Evolutionary conservation across 2,113 vertebrate genomes (phyloP), one percentile per base, ranked within the genome.

Genomic region (Tragelaphus scriptus): DNA sequence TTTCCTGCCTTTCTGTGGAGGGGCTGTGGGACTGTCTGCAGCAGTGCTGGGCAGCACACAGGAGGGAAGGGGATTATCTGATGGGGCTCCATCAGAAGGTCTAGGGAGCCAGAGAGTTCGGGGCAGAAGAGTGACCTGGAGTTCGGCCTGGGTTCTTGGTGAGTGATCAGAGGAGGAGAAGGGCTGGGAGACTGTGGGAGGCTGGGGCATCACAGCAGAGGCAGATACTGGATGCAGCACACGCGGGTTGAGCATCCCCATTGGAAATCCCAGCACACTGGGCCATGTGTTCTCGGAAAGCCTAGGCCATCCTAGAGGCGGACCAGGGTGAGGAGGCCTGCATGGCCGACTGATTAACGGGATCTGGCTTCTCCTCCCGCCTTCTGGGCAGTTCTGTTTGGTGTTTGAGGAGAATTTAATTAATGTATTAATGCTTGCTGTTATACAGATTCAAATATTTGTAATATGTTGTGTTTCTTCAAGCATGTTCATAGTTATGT

Each of bases 401-500:
- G 96, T 85, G 16, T 95, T 40, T 95, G 59, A 90, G 71, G 85
- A 89, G 79, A 93, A 90, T 89, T 93, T 97, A 93, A 95, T 94
- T n/a, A 55, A 53, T 91, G 11, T 44, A 61, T 68, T 86, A 87
- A 47, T 90, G 40, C 17, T n/a, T 71, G n/a, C 47, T 88, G 63
- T 14, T 44, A 2, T n/a, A 65, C 32, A 90, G 56, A 94, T 82
- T 65, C 30, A 84, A 49, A 51, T 63, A 65, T 85, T 95, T 85
- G 23, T 14, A 75, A 88, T 81, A 12, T 65, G 53, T 94, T 93
- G 11, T 94, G 75, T 95, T 95, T 92, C 30, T 10, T 85, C 19
- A 80, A 28, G 32, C 3, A 28, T 84, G 15, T 79, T 86, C 28
- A n/a, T 63, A 49, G 21, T 93, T 90, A 26, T 23, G 0, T 90